phyloP scores from a whole-genome alignment of 2,797 vertebrate genomes.

The Buceros bicornis region DNA sequence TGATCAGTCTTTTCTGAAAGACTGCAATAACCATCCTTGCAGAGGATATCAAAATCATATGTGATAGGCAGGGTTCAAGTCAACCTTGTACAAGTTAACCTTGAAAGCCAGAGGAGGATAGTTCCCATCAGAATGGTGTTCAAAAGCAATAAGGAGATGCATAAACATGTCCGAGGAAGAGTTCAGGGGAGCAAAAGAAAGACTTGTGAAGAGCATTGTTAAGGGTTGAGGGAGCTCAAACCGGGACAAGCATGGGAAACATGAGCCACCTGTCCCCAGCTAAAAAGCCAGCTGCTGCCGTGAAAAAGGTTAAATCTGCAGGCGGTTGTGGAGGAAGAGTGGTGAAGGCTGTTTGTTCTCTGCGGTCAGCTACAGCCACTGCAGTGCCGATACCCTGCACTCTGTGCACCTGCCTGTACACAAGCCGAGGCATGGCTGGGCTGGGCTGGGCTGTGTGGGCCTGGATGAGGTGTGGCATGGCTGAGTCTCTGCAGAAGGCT shows the following conservation, averaged over 20 bases:
- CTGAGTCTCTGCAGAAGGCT: neutral
- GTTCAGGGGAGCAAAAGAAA: neutral
- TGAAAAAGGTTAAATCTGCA: neutral
- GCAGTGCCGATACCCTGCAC: accelerated
- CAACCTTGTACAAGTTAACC: neutral
- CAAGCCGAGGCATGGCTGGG: neutral
- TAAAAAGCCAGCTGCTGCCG: neutral
- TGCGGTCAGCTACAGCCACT: neutral
- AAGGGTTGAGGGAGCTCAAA: no score
- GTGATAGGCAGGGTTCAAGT: neutral
- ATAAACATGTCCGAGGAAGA: neutral
- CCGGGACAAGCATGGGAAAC: neutral
- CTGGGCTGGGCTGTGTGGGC: neutral
- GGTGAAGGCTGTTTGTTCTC: neutral
- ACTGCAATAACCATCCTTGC: neutral
- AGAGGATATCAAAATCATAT: neutral
- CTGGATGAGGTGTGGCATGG: neutral
- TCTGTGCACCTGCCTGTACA: neutral
- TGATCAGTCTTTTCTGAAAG: neutral
- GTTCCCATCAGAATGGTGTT: neutral
- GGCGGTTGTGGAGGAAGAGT: neutral
- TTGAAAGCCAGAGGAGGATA: neutral
- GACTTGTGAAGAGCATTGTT: neutral
- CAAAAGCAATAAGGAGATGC: neutral
- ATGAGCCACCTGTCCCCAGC: neutral